Evolutionary conservation across 2,113 vertebrate species (phyloP), one percentile per base, ranked within the genome.

Genomic region (Ornithorhynchus anatinus): DNA sequence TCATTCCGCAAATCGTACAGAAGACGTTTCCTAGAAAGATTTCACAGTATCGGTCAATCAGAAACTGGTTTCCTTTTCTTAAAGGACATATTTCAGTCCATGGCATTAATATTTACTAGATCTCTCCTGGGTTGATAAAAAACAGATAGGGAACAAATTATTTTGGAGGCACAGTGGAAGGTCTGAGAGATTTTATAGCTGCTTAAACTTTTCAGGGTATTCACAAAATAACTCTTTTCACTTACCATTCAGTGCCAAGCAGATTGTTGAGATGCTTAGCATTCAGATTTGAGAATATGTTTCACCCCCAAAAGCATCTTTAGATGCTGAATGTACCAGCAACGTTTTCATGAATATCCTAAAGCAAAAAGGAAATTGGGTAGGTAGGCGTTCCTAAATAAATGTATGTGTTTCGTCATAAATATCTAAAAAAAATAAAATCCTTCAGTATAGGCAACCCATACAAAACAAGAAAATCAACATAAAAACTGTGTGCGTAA

Each of bases 361-460:
- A 82, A 69, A 47, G 4, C 11, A 37, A 67, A 72, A 64, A 36
- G 59, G 19, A 66, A 59, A n/a, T n/a, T n/a, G n/a, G n/a, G n/a
- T n/a, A n/a, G n/a, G n/a, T n/a, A n/a, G n/a, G n/a, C n/a, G n/a
- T n/a, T n/a, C n/a, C n/a, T n/a, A n/a, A n/a, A n/a, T n/a, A n/a
- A n/a, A n/a, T n/a, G n/a, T n/a, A n/a, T n/a, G n/a, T n/a, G n/a
- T n/a, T n/a, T n/a, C n/a, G n/a, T n/a, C n/a, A n/a, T n/a, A n/a
- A n/a, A n/a, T n/a, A n/a, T n/a, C n/a, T n/a, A 69, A 61, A 33
- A 17, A 43, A 67, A 60, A 61, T 45, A 57, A 42, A 80, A 59
- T 25, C 22, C 48, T 20, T n/a, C n/a, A n/a, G 43, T 59, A 14
- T 20, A 60, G 68, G n/a, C 51, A 70, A 70, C 17, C 62, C 19